Evolutionary conservation across 2,888 invertebrate genomes (phyloP).

Genomic region (Habroteleia sp.): DNA sequence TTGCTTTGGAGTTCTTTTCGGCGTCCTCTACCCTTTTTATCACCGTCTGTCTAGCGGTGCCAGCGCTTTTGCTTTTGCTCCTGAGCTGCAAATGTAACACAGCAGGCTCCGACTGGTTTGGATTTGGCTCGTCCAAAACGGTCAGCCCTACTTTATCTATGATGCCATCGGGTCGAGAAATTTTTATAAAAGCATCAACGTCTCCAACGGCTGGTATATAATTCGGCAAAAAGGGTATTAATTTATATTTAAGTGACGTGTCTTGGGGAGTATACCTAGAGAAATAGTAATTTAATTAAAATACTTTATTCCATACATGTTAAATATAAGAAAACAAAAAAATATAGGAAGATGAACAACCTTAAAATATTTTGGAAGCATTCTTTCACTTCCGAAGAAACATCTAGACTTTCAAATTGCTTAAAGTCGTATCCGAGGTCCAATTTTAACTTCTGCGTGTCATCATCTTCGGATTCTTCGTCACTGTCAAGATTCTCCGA

Average conservation of each 20-base stretch:
- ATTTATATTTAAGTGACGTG: constrained; percentile 92
- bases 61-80: constrained; percentile 76
- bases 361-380: constrained; percentile 95
- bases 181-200: constrained; percentile 98
- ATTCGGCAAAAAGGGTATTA: constrained; percentile 97
- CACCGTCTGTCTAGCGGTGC: constrained; percentile 80
- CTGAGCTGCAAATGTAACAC: constrained; percentile 94
- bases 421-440: constrained; percentile 87
- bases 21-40: constrained; percentile 88
- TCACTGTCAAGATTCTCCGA: constrained; percentile 73
- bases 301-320: not conserved
- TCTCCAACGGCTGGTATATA: constrained; percentile 99
- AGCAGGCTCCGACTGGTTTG: constrained; percentile 97
- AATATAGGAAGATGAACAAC: constrained; percentile 78
- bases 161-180: constrained; percentile 88
- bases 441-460: constrained; percentile 71
- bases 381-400: constrained; percentile 93
- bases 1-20: constrained; percentile 92
- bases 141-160: constrained; percentile 87
- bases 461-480: constrained; percentile 77
- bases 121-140: constrained; percentile 96
- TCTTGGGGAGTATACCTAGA: constrained; percentile 94
- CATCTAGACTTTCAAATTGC: constrained; percentile 90
- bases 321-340: no score
- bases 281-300: not conserved